Evolutionary conservation across 2,888 invertebrate species (phyloP).

Genomic region (Stegophylla sp.): DNA sequence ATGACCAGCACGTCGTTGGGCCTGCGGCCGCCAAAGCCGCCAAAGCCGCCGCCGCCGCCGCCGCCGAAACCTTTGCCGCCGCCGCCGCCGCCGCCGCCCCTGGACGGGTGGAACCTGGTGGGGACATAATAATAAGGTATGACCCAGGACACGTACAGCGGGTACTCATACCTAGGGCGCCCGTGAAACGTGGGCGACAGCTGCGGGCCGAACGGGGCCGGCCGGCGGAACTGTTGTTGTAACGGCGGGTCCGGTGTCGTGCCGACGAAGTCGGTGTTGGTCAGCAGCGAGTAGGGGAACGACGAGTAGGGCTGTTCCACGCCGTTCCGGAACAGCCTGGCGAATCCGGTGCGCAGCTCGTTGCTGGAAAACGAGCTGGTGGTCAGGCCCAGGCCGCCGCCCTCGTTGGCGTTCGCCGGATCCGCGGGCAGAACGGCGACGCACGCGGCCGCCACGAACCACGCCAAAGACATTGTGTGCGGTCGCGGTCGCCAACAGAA

Average conservation of each 20-base stretch:
- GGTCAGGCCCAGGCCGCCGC: constrained; percentile 7
- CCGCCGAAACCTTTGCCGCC: neutral
- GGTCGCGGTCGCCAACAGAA: too few relatives aligned
- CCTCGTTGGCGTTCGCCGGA: constrained; percentile 4
- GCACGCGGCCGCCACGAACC: neutral
- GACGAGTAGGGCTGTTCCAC: constrained; percentile 25
- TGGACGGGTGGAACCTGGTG: constrained; percentile 27
- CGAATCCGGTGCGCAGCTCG: constrained; percentile 40
- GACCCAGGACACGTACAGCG: constrained; percentile 24
- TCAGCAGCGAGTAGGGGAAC: constrained; percentile 14
- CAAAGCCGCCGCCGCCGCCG: too few relatives aligned
- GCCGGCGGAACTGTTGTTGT: neutral
- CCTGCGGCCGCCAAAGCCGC: neutral
- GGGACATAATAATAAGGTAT: constrained; percentile 47
- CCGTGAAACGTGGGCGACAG: neutral
- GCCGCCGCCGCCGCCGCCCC: neutral
- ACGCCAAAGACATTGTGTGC: neutral
- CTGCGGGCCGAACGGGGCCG: neutral
- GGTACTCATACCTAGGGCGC: constrained; percentile 42
- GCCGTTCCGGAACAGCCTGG: constrained; percentile 36
- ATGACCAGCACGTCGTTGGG: constrained; percentile 45
- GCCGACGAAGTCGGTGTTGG: neutral
- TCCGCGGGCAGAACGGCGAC: neutral
- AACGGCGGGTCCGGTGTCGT: neutral
- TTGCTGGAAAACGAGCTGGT: constrained; percentile 21